Percentiles rank a stretch among this genome's conserved stretches.
Evolutionary conservation across 92 coral and sea anemone genomes (phyloP).

Genomic region (Palythoa grandis): DNA sequence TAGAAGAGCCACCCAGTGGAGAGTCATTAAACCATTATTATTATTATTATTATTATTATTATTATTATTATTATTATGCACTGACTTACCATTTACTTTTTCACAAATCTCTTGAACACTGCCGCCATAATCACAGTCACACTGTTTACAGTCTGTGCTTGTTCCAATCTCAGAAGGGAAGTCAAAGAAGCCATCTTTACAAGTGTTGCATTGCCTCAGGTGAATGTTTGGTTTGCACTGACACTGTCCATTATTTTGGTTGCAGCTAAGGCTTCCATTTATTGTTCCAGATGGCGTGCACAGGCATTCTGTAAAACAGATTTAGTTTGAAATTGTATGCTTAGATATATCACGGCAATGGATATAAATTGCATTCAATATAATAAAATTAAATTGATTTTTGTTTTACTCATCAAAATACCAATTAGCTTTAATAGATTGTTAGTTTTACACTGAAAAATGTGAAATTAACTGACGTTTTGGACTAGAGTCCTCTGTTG

Average conservation of each 20-base stretch:
- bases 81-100: conserved; percentile 75
- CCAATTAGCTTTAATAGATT: too few species aligned
- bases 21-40: too few species aligned
- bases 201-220: conserved; percentile 74
- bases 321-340: background rate
- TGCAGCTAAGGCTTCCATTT: conserved; percentile 87
- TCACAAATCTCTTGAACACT: conserved; percentile 75
- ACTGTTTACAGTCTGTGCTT: conserved; percentile 68
- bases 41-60: too few species aligned
- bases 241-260: conserved; percentile 78
- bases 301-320: conserved; percentile 58
- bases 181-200: conserved; percentile 82
- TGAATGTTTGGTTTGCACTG: conserved; percentile 76
- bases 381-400: too few species aligned
- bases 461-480: too few species aligned
- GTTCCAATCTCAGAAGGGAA: conserved; percentile 70
- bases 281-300: conserved; percentile 73
- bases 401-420: too few species aligned
- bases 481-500: too few species aligned
- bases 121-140: conserved; percentile 97
- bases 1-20: too few species aligned
- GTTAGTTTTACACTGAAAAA: too few species aligned
- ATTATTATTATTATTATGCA: too few species aligned
- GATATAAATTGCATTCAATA: too few species aligned
- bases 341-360: background rate